Conservation (phyloP, 1,140 invertebrate species). For the Ylistrum balloti region DNA sequence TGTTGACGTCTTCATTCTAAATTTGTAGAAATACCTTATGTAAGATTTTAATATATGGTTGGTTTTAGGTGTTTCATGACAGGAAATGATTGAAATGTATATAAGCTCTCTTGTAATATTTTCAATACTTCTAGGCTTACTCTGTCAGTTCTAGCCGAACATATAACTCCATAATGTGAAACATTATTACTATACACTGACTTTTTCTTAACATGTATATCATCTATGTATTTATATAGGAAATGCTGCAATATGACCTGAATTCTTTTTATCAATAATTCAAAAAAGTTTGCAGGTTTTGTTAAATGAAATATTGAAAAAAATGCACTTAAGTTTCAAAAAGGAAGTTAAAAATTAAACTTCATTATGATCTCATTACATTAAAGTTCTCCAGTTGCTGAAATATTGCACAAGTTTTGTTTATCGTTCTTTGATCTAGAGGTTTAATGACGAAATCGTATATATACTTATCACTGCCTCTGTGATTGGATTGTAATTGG, state of each 20-base stretch:
- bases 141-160: not conserved
- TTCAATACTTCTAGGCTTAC: not conserved
- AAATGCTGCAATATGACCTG: not conserved
- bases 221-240: not conserved
- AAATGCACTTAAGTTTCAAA: not conserved
- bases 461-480: constrained; percentile 4
- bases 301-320: not conserved
- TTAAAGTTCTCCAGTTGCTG: constrained; percentile 18
- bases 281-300: not conserved
- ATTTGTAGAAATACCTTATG: not conserved
- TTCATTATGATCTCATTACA: not conserved
- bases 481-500: not conserved
- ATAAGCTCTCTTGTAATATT: not conserved
- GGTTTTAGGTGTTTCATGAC: not conserved
- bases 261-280: not conserved
- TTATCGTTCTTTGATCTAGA: constrained; percentile 7
- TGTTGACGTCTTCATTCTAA: not conserved
- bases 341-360: not conserved
- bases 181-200: no score
- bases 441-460: not conserved
- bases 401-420: constrained; percentile 40
- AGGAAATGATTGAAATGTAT: constrained; percentile 27
- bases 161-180: not conserved
- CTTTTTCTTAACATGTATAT: not conserved
- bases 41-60: not conserved